A percentile compares a stretch with the other conserved stretches of the same genome.
Conservation (phyloP, 2,113 vertebrate genomes). For the Onychostoma macrolepis region DNA sequence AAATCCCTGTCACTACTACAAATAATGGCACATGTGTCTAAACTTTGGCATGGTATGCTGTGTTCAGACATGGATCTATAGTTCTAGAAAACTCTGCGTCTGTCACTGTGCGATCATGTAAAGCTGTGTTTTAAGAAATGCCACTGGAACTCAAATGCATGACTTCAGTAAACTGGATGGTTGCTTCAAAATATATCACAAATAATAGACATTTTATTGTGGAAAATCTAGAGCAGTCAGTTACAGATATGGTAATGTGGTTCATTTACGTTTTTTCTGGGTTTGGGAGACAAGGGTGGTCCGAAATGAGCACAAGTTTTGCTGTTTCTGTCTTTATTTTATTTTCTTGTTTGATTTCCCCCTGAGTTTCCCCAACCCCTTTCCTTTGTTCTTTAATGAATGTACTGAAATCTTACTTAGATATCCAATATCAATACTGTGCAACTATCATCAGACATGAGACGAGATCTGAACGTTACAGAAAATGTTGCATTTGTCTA, state of each 20-base stretch:
- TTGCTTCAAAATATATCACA: slow-evolving; percentile 58
- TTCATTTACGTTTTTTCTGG: slow-evolving; percentile 26
- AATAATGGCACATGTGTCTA: slow-evolving; percentile 41
- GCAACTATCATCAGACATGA: background rate
- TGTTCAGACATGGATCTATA: slow-evolving; percentile 66
- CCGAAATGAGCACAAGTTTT: background rate
- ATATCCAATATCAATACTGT: background rate
- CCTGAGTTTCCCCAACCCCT: background rate
- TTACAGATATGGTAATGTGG: slow-evolving; percentile 1
- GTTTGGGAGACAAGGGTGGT: slow-evolving; percentile 2
- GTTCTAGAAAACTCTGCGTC: slow-evolving; percentile 60
- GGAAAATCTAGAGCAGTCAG: slow-evolving; percentile 46
- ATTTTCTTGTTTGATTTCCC: slow-evolving; percentile 2
- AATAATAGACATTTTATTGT: slow-evolving; percentile 42
- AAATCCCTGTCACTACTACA: slow-evolving; percentile 56
- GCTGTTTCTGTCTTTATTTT: slow-evolving; percentile 10
- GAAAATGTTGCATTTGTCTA: slow-evolving; percentile 19
- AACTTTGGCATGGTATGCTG: slow-evolving; percentile 67
- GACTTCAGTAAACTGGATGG: slow-evolving; percentile 64
- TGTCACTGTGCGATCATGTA: slow-evolving; percentile 46
- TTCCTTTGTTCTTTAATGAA: slow-evolving; percentile 1
- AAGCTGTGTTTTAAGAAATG: slow-evolving; percentile 60
- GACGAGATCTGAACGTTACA: background rate
- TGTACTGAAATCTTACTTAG: background rate
- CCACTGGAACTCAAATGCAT: slow-evolving; percentile 69